Conservation (phyloP, 2,113 vertebrate species). For the Gorilla gorilla region DNA sequence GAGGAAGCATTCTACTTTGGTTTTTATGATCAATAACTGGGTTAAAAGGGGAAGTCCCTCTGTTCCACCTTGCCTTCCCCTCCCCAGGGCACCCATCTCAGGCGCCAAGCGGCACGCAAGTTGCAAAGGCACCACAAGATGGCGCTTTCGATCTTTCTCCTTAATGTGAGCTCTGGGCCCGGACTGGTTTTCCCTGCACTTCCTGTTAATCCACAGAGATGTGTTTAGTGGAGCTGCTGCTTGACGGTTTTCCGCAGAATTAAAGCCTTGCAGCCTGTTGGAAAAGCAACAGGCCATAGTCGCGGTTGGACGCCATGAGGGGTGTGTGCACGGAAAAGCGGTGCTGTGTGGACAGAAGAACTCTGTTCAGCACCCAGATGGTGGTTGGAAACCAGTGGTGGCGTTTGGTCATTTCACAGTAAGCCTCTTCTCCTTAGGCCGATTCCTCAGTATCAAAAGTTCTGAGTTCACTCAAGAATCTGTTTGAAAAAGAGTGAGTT, state of each 20-base stretch:
- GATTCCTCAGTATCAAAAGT: neutral
- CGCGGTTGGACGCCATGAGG: neutral
- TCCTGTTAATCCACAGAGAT: neutral
- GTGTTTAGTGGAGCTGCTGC: neutral
- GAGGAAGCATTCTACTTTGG: neutral
- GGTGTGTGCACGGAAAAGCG: neutral
- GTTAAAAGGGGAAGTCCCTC: neutral
- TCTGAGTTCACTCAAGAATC: neutral
- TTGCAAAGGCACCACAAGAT: slow-evolving; percentile 50
- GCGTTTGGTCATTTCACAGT: neutral
- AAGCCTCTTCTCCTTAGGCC: neutral
- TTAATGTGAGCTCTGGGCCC: neutral
- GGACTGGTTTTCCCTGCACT: neutral
- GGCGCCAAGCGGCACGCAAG: neutral
- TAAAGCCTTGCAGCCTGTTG: neutral
- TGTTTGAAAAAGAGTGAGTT: neutral
- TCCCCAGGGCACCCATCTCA: rapidly evolving
- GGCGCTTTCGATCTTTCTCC: slow-evolving; percentile 12
- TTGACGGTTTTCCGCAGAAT: neutral
- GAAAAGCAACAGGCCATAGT: neutral
- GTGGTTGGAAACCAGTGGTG: no score
- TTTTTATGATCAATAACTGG: neutral
- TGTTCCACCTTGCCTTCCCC: neutral
- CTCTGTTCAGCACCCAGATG: neutral
- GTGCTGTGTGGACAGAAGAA: neutral